Evolutionary conservation across 2,797 vertebrate species (phyloP), one percentile per base, ranked within the genome.

Genomic region (Hoplostethus mediterraneus): DNA sequence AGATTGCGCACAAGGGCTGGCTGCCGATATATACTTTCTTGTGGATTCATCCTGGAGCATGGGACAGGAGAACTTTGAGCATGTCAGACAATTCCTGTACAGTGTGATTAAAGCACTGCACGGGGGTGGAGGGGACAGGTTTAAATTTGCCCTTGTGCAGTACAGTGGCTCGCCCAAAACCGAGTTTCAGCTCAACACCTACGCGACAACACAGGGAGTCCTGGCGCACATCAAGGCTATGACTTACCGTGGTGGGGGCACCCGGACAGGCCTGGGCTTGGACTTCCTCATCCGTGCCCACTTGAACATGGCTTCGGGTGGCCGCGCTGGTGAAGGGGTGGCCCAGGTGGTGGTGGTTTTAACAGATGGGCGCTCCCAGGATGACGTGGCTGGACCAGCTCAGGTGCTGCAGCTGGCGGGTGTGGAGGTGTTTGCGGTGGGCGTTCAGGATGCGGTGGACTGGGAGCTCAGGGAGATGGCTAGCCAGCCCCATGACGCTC

Each of bases 11-110:
- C 93, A 90, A 40, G 87, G 93, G 87, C 92, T 93, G 14, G 90
- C 94, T 85, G 96, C 96, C 73, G 97, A 98, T 94, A 92, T 97
- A 90, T 96, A 96, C 94, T 97, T 97, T 96, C 96, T 98, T 94
- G 96, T 98, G 92, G 97, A 97, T 93, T 94, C 96, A 80, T 97
- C 96, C 80, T 93, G 95, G 95, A 97, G 92, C 92, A 88, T 96
- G 90, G 95, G 95, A 79, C 80, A 94, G 75, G 93, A 96, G 81
- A 96, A 95, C 90, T 97, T 97, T 95, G 94, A 95, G 81, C 94
- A 95, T n/a, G 56, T 98, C 87, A 95, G 91, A 86, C 90, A 94
- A 82, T 97, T 97, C 95, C 89, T 97, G 21, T 96, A 91, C 93
- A 95, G 90, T 91, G 92, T 96, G 91, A 89, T 95, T 90, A 89